Conservation (phyloP, 2,113 vertebrate genomes). For the Loxodonta africana region DNA sequence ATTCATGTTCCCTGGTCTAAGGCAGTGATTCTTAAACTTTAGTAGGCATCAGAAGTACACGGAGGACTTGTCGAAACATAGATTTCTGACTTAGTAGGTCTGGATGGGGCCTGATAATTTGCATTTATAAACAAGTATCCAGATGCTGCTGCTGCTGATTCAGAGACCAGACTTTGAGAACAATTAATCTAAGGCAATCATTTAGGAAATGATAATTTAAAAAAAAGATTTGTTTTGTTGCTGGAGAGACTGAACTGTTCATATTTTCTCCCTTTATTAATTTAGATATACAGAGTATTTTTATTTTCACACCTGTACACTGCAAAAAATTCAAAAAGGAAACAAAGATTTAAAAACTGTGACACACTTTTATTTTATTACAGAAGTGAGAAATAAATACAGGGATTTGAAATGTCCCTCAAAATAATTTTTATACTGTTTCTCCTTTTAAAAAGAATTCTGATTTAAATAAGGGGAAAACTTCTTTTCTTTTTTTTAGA, state of each 20-base stretch:
- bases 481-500: not conserved
- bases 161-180: not conserved
- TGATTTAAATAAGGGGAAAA: slow-evolving; percentile 5
- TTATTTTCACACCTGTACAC: not conserved
- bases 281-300: not conserved
- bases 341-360: slow-evolving; percentile 13
- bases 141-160: not conserved
- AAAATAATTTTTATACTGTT: not conserved
- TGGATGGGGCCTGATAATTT: not conserved
- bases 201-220: not conserved
- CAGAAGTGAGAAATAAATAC: slow-evolving; percentile 41
- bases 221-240: not conserved
- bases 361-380: not conserved
- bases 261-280: slow-evolving; percentile 22
- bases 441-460: not conserved
- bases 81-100: not conserved
- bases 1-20: not conserved
- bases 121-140: not conserved
- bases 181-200: not conserved
- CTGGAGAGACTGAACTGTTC: not conserved
- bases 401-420: slow-evolving; percentile 24
- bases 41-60: not conserved
- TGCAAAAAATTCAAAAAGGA: not conserved
- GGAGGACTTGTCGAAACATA: not conserved
- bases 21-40: not conserved